Evolutionary conservation across 2,113 vertebrate species (phyloP), one percentile per base, ranked within the genome.

Genomic region (Amblyornis subalaris): DNA sequence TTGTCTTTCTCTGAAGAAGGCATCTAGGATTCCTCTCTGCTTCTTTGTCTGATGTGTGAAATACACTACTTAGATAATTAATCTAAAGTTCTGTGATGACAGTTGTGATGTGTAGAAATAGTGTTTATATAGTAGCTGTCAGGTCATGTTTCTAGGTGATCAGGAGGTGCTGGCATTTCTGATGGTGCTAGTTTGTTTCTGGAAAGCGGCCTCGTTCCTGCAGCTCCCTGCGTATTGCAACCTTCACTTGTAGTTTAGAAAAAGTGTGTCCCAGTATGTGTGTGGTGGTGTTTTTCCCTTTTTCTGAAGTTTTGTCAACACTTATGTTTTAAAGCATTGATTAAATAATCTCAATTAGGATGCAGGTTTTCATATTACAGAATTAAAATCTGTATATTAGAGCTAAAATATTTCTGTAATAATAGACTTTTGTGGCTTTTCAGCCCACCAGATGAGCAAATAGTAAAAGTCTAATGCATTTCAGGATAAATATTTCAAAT

Each of bases 241-340:
- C 25, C 33, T 69, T 82, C 58, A 23, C 20, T 55, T 85, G 45
- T 36, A 25, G 21, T 89, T 88, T 57, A 85, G 73, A 87, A 76
- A 69, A 33, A 70, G 2, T 7, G 11, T 57, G 9, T 9, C 36
- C 85, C 67, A 75, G 13, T 74, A 87, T 1, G 3, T 19, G 8
- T 44, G 24, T 69, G 58, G 15, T 64, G 19, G 3, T 19, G 7
- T 29, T 53, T 66, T 50, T 9, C 29, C 9, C 24, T 22, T 47
- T 85, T 82, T 80, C 75, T 83, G 47, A 73, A 73, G 78, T 65
- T 95, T 86, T 76, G 44, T 92, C 89, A 95, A 38, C 28, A 64
- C 42, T 90, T 96, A 80, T 77, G 53, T 91, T 96, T 95, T 82
- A 85, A 97, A 87, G 47, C 50, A 45, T 73, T 89, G 82, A 40